Evolutionary conservation across 1,140 invertebrate species (phyloP).

Genomic region (Geopemphigus sp.): DNA sequence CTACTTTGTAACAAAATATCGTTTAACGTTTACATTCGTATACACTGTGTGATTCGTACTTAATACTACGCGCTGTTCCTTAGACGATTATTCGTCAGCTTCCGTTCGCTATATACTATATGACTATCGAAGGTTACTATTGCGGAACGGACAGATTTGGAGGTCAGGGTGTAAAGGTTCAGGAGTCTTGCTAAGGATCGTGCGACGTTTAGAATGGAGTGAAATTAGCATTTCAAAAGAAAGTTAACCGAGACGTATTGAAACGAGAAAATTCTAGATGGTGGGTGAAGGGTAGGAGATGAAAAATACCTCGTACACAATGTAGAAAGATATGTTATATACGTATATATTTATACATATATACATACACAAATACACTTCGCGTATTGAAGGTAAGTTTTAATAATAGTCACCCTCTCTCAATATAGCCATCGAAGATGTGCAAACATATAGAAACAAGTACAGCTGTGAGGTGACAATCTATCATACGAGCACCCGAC

Average conservation of each 20-base stretch:
- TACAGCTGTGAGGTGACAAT: neutral
- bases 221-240: slow-evolving; percentile 39
- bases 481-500: slow-evolving; percentile 24
- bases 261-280: slow-evolving; percentile 1
- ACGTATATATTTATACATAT: neutral
- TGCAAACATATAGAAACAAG: neutral
- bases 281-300: neutral
- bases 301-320: neutral
- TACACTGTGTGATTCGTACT: too few relatives aligned
- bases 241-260: neutral
- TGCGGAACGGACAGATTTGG: neutral
- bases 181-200: neutral
- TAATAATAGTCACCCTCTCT: slow-evolving; percentile 4
- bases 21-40: too few relatives aligned
- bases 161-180: neutral
- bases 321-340: neutral
- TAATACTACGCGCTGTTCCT: too few relatives aligned
- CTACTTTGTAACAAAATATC: too few relatives aligned
- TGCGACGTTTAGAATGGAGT: too few relatives aligned
- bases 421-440: neutral
- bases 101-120: too few relatives aligned
- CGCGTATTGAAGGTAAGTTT: neutral
- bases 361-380: neutral
- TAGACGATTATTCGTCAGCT: too few relatives aligned
- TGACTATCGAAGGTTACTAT: neutral